Evolutionary conservation across 2,797 vertebrate species (phyloP).

Genomic region (Scleropages formosus): DNA sequence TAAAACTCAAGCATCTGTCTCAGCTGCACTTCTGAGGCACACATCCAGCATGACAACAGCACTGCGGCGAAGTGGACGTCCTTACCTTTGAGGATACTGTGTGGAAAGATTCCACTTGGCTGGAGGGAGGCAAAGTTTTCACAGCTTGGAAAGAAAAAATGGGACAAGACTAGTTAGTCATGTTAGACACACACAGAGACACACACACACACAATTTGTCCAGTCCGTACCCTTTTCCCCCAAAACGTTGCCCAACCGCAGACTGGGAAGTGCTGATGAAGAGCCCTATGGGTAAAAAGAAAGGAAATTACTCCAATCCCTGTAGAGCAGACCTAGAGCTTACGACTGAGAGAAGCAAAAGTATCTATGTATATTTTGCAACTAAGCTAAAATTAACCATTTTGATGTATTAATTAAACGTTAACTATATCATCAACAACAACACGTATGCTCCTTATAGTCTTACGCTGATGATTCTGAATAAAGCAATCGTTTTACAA

Average conservation of each 20-base stretch:
- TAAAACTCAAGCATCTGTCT: background rate
- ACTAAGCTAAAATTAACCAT: background rate
- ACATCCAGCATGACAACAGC: background rate
- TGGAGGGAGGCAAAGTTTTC: conserved; percentile 49
- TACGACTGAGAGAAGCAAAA: background rate
- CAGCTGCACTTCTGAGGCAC: background rate
- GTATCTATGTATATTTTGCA: background rate
- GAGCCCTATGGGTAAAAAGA: conserved; percentile 54
- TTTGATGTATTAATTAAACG: background rate
- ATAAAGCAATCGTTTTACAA: background rate
- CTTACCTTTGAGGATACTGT: conserved; percentile 57
- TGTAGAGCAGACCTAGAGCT: background rate
- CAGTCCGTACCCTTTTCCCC: conserved; percentile 57
- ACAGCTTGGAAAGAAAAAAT: conserved; percentile 46
- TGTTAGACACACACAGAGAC: background rate
- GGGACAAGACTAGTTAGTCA: background rate
- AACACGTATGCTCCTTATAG: no score
- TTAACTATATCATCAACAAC: background rate
- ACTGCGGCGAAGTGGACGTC: background rate
- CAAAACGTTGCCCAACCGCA: conserved; percentile 69
- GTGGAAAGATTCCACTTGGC: conserved; percentile 54
- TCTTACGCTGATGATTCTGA: background rate
- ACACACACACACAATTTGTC: background rate
- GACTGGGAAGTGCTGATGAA: conserved; percentile 65
- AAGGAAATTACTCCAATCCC: conserved; percentile 4